Base-by-base conservation (phyloP, 1,140 invertebrate species). In the Stenopsyche tienmushanensis region DNA sequence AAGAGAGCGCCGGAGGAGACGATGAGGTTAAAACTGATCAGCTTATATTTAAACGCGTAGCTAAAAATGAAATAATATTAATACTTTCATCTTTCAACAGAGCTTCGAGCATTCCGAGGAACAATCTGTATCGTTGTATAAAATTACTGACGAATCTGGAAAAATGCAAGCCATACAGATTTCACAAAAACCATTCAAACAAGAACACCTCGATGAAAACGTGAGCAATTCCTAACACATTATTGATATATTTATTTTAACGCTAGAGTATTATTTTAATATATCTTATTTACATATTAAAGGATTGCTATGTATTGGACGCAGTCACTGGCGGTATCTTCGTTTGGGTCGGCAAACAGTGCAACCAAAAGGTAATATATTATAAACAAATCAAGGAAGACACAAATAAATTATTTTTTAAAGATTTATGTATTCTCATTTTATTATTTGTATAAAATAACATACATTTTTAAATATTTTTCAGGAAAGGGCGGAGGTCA, bases 291-390 rank as follows among this genome's bases (percentile, higher is more conserved):
- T 65, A 41, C 50, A 44, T 41, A 49, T 75, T 77, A 42, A 72
- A 90, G 84, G 92, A 95, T 73, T 90, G 88, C 64, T 95, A 93
- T 71, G 89, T 95, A 63, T 76, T 96, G 73, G 92, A 95, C 75
- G 89, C 90, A 3, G 89, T 88, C 2, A 85, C 85, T 55, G 88
- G 90, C 49, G 90, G 89, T 25, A 84, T 96, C 42, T 96, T 88
- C 75, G 90, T 92, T 0, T 96, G 93, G 93, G 85, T 94, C 55
- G 93, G 93, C 20, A 90, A 87, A 72, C 83, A 86, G 29, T 86
- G 90, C 26, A 89, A 87, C 1, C 80, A 83, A 53, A 84, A 71
- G 71, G 79, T 80, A 72, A 44, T 1, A 34, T n/a, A 3, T 25
- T 26, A n/a, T n/a, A n/a, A n/a, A n/a, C n/a, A n/a, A n/a, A n/a